Conservation (phyloP, 2,113 vertebrate species). For the Acinonyx jubatus region DNA sequence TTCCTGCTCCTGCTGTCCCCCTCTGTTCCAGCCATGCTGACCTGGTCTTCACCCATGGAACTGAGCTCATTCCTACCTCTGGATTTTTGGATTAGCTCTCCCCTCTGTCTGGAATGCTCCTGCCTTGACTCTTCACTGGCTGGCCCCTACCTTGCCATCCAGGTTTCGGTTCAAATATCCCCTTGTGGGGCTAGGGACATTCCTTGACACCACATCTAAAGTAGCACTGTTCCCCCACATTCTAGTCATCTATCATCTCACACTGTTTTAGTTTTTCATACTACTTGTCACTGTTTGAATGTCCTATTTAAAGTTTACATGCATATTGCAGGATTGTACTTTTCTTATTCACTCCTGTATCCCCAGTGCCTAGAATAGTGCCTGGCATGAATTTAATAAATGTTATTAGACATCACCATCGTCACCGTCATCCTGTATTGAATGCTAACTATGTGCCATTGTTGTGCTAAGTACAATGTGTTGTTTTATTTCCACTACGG, state of each 20-base stretch:
- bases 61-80: not conserved
- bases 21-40: not conserved
- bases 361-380: not conserved
- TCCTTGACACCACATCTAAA: not conserved
- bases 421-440: not conserved
- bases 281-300: not conserved
- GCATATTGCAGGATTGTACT: not conserved
- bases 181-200: not conserved
- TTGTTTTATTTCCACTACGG: constrained; percentile 1
- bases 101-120: not conserved
- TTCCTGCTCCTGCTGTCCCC: not conserved
- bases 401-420: not conserved
- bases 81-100: not conserved
- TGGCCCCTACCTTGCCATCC: not conserved
- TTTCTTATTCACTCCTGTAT: not conserved
- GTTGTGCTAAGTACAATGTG: not conserved
- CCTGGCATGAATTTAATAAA: not conserved
- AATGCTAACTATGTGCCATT: not conserved
- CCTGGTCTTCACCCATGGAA: not conserved
- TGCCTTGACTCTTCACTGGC: not conserved
- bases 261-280: not conserved
- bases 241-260: not conserved
- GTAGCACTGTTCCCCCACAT: not conserved
- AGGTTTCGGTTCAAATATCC: not conserved
- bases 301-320: not conserved